Base-by-base conservation (phyloP, 2,888 invertebrate species). In the Torymus aiolomorphi region DNA sequence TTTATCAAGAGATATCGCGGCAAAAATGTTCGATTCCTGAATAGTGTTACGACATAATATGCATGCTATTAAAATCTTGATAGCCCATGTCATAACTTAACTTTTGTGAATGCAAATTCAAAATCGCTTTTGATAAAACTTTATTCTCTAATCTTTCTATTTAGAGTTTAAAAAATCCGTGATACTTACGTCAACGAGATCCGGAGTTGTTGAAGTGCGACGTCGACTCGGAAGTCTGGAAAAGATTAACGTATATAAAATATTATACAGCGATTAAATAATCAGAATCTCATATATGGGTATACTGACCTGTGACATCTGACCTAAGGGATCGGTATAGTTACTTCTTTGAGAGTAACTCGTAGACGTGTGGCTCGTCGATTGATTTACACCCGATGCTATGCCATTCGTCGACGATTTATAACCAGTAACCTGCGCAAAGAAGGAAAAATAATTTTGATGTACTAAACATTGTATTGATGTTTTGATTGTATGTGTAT, bases 311-410 rank as follows among this genome's bases (percentile, higher is more conserved):
- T 90, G 90, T 54, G 89, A 85, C 82, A 88, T 85, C 73, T 89
- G 90, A 74, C 87, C 86, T 61, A 90, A 83, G 62, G 89, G 83
- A 83, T 89, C 89, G 13, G 87, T 78, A 71, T 90, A 90, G 83
- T 87, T 88, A 18, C 85, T 83, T 81, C 89, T 84, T 71, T 90
- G 90, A 11, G 82, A 74, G 80, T 90, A 90, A 77, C 85, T 86
- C 14, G 86, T 84, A 14, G 88, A 81, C 14, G 86, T 71, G 77
- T 89, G 89, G 82, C 88, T 89, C 11, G 88, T 85, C 8, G 88
- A 80, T 72, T 89, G 90, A 12, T 87, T 83, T 61, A 88, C 84
- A 18, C 88, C 89, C 2, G 89, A 51, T 31, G 86, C 85, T 82
- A 89, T 86, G 51, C 85, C 87, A 24, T 89, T 90, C 5, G 88